Evolutionary conservation across 2,113 vertebrate genomes (phyloP).

Genomic region (Periophthalmus modestus): DNA sequence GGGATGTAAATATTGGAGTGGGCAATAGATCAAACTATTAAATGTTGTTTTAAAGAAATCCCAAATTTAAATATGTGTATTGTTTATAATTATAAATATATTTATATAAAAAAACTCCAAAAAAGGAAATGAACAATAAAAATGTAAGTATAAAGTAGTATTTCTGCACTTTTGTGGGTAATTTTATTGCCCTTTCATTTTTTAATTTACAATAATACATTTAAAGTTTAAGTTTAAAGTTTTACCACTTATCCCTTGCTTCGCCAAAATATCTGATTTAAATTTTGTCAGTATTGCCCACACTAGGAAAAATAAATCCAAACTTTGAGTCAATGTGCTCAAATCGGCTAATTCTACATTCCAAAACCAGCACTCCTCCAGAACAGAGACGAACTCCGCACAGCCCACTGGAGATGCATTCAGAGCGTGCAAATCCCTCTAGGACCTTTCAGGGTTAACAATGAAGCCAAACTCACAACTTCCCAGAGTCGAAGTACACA

Average conservation of each 20-base stretch:
- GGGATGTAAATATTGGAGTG: neutral
- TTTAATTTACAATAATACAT: neutral
- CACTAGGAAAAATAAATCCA: conserved; percentile 13
- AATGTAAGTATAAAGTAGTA: neutral
- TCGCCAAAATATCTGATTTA: neutral
- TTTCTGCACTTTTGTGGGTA: too few species aligned
- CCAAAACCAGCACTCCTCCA: conserved; percentile 13
- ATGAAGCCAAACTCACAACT: conserved; percentile 36
- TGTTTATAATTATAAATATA: too few species aligned
- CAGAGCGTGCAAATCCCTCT: conserved; percentile 27
- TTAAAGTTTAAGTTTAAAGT: neutral
- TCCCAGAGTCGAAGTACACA: conserved; percentile 59
- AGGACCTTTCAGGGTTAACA: conserved; percentile 19
- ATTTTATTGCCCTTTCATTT: too few species aligned
- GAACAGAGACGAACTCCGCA: conserved; percentile 16
- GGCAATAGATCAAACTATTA: neutral
- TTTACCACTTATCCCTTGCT: neutral
- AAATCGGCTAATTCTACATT: conserved; percentile 35
- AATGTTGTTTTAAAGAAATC: neutral
- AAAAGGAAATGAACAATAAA: neutral
- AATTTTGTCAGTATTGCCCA: neutral
- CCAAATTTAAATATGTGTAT: neutral
- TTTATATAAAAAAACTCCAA: neutral
- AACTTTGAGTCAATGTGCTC: conserved; percentile 34
- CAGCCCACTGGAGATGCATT: conserved; percentile 34